Percentiles rank a stretch among this genome's conserved stretches.
phyloP scores from a whole-genome alignment of 2,888 invertebrate genomes.

The Harmothoe impar region DNA sequence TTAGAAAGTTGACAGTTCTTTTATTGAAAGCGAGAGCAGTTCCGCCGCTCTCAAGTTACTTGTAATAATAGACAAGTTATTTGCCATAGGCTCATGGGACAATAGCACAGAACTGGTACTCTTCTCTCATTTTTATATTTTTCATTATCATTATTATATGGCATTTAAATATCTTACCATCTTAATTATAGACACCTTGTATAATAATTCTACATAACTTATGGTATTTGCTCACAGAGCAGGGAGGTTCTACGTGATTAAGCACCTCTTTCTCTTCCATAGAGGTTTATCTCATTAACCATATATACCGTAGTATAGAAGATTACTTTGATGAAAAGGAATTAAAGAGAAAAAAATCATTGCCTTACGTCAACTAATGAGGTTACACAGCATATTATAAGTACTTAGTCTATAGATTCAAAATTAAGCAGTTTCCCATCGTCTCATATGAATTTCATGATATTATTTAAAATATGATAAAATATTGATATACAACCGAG shows the following conservation, averaged over 20 bases:
- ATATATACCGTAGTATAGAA: neutral
- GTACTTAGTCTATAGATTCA: neutral
- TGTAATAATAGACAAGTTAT: slow-evolving; percentile 35
- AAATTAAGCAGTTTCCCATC: slow-evolving; percentile 2
- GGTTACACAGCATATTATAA: slow-evolving; percentile 30
- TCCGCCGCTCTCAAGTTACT: neutral
- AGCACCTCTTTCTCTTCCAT: neutral
- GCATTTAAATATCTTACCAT: neutral
- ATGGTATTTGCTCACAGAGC: slow-evolving; percentile 31
- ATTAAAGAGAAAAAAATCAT: neutral
- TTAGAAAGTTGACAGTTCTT: slow-evolving; percentile 37
- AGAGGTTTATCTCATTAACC: neutral
- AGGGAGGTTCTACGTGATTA: neutral
- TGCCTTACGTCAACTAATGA: neutral
- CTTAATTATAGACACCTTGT: slow-evolving; percentile 30
- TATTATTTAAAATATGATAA: no score
- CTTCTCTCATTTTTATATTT: neutral
- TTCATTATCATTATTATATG: slow-evolving; percentile 18
- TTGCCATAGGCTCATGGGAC: slow-evolving; percentile 29
- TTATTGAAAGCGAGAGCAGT: slow-evolving; percentile 24
- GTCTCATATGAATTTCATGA: no score
- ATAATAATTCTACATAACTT: slow-evolving; percentile 55
- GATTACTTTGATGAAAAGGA: neutral
- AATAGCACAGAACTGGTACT: neutral
- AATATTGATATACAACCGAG: no score